Base-by-base conservation (phyloP, 2,888 invertebrate genomes). In the Helleia helle region DNA sequence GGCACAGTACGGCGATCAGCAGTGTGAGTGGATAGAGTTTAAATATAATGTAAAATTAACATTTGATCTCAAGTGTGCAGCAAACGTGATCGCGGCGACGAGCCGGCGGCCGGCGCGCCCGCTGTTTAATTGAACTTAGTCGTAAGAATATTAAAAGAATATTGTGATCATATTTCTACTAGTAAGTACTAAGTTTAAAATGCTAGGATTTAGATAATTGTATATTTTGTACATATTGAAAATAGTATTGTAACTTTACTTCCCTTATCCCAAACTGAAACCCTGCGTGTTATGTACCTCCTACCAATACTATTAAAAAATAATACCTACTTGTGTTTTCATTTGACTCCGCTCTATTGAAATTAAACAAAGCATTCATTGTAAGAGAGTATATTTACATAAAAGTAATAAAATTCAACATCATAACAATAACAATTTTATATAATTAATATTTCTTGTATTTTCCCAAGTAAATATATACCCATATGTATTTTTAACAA, bases 301-400 rank as follows among this genome's bases (percentile, higher is more conserved):
- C 80, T 86, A 86, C 85, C 85, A 86, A 84, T 86, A 86, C 84
- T 84, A 86, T 86, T 86, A 85, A 85, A 86, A 83, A 85, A 83
- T 81, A 85, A 83, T 84, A 85, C 81, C 80, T 75, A 75, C 57
- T 14, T 40, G 50, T 54, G 57, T 60, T 62, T 65, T 69, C 60
- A 56, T 59, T 56, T 54, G 41, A 5, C 17, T 17, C 18, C 34
- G 3, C n/a, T n/a, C n/a, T n/a, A n/a, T n/a, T n/a, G n/a, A n/a
- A n/a, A n/a, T n/a, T n/a, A n/a, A n/a, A n/a, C n/a, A n/a, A n/a
- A n/a, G n/a, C n/a, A n/a, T n/a, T n/a, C n/a, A n/a, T n/a, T n/a
- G n/a, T n/a, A n/a, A n/a, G n/a, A n/a, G n/a, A n/a, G n/a, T n/a
- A n/a, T n/a, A n/a, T n/a, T n/a, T n/a, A n/a, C n/a, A n/a, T n/a